Base-by-base conservation (phyloP, 2,113 vertebrate species). In the Siniperca knerii region DNA sequence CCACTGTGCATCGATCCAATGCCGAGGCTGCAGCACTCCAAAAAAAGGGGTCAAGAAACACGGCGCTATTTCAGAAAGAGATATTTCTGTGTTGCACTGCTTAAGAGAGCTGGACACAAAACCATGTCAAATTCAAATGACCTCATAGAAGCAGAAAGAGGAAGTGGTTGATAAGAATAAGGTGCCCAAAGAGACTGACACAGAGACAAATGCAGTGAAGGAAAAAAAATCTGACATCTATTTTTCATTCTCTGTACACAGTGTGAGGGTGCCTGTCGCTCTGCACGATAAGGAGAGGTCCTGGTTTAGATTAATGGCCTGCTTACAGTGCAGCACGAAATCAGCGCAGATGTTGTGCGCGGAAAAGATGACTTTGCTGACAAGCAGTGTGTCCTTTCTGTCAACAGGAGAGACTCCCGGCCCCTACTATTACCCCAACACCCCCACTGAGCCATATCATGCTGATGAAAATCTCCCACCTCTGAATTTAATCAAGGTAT, bases 321-420 rank as follows among this genome's bases (percentile, higher is more conserved):
- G 86, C 89, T 93, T 91, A 92, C 68, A 75, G 87, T 79, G 80
- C 83, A 70, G 83, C 86, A 66, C 71, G 6, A 66, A 90, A 90
- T 89, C 88, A 85, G 91, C 60, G 65, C 91, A 91, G 90, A 91
- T 90, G 89, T 90, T 88, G 87, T 29, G 67, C 75, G 12, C 62
- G 40, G 85, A 77, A 88, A 91, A 94, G 94, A 95, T 95, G 93
- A 93, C 95, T 95, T 95, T 95, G 93, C 93, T 94, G 94, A 95
- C 94, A 95, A 94, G 93, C 85, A 8, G 54, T 54, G 79, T 90
- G 89, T 93, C 93, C 88, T 92, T 81, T 90, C 88, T 90, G 89
- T 91, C 89, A 87, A 89, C 78, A 74, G 87, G 81, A 88, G 81
- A 84, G 90, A 79, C 86, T 87, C 80, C 77, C 69, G 46, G 71